phyloP scores from a whole-genome alignment of 1,140 invertebrate genomes.

The Drosophila melanica region DNA sequence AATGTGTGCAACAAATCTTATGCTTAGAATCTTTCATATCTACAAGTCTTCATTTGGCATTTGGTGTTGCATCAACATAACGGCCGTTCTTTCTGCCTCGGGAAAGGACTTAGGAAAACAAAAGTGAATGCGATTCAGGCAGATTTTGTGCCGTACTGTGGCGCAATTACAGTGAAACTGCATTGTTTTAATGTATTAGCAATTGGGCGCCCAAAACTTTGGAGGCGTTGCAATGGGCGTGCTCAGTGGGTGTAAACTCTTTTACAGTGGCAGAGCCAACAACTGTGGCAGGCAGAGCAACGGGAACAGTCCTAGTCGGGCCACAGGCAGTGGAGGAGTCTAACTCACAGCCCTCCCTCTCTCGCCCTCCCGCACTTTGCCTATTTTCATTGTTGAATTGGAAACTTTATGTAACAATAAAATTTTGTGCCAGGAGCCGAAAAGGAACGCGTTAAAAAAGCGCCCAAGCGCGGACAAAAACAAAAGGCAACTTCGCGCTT shows the following conservation, averaged over 20 bases:
- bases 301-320: too few species aligned
- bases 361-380: not conserved
- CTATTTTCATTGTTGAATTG: constrained; percentile 52
- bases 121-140: constrained; percentile 10
- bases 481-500: constrained; percentile 33
- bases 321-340: not conserved
- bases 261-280: not conserved
- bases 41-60: too few species aligned
- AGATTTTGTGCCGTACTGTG: constrained; percentile 4
- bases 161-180: constrained; percentile 21
- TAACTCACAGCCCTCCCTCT: not conserved
- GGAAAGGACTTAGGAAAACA: constrained; percentile 11
- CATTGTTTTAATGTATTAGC: constrained; percentile 65
- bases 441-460: constrained; percentile 33
- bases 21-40: too few species aligned
- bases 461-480: constrained; percentile 24
- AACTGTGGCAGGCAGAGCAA: not conserved
- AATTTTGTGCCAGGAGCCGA: constrained; percentile 35
- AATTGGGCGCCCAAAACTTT: constrained; percentile 46
- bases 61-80: too few species aligned
- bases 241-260: constrained; percentile 47
- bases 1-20: too few species aligned
- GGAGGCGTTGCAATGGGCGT: constrained; percentile 25
- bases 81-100: too few species aligned
- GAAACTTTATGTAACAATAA: constrained; percentile 69